phyloP scores from a whole-genome alignment of 1,140 invertebrate species.

The Drosophila triauraria region DNA sequence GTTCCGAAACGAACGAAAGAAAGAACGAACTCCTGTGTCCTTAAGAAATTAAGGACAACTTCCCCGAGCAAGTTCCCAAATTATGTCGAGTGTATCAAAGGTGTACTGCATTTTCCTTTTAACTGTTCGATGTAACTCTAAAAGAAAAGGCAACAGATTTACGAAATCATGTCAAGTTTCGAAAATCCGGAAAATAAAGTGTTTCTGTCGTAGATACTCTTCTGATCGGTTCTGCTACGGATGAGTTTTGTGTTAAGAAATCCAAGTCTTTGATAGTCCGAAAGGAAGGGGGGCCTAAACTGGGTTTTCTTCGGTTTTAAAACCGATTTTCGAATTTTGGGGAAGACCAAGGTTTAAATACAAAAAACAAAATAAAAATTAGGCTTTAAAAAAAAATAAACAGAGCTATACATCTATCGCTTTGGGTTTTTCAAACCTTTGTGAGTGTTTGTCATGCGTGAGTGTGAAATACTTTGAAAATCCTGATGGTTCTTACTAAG shows the following conservation, averaged over 20 bases:
- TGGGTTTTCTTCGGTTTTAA: background rate
- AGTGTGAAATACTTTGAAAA: slow-evolving; percentile 43
- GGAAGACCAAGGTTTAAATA: slow-evolving; percentile 41
- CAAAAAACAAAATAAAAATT: slow-evolving; percentile 17
- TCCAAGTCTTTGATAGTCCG: background rate
- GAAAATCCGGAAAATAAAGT: no score
- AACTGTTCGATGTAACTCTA: no score
- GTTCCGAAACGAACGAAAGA: no score
- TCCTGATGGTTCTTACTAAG: slow-evolving; percentile 44
- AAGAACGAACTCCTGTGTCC: no score
- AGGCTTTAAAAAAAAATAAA: background rate
- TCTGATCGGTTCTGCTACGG: no score
- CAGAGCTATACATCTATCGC: slow-evolving; percentile 10
- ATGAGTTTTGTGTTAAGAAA: background rate
- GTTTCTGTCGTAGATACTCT: no score
- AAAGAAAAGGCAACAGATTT: no score
- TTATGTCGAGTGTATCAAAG: no score
- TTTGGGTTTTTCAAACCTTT: slow-evolving; percentile 57
- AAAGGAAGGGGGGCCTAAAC: background rate
- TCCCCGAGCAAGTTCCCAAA: no score
- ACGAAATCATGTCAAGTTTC: no score
- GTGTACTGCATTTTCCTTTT: no score
- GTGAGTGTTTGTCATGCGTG: slow-evolving; percentile 20
- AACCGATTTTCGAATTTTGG: slow-evolving; percentile 5
- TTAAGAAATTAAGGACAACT: no score